These are phyloP conservation scores for Ophiothrix spiculata DNA, from an alignment of 35 echinoderm and acorn worm species.

Conservation along the genomic window DNA sequence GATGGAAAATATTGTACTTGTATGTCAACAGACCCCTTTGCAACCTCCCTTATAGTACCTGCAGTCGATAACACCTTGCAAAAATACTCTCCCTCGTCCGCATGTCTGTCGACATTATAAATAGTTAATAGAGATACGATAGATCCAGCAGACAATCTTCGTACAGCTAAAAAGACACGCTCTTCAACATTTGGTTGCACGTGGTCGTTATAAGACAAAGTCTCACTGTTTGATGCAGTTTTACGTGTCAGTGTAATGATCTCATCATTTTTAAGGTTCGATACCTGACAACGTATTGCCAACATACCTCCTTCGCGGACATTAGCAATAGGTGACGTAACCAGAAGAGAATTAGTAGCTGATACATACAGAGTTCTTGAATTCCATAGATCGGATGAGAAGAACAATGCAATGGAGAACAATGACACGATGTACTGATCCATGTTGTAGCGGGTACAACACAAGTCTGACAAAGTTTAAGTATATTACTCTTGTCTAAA, in stretches of 20 bases:
- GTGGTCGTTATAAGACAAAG: background rate
- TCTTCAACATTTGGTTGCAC: background rate
- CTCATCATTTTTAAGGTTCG: background rate
- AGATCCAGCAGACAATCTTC: background rate
- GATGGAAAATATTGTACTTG: background rate
- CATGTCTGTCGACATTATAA: background rate
- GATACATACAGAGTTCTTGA: background rate
- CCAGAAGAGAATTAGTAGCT: background rate
- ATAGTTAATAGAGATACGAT: background rate
- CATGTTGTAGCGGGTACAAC: background rate
- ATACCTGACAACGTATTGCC: background rate
- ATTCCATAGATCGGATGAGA: background rate
- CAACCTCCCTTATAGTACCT: background rate
- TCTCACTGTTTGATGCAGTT: background rate
- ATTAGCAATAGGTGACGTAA: background rate
- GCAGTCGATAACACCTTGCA: background rate
- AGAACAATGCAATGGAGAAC: background rate
- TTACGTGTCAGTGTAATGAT: background rate
- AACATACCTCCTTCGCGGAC: background rate
- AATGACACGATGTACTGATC: background rate
- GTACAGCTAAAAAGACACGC: background rate
- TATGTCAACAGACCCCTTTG: background rate
- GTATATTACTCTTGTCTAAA: no score
- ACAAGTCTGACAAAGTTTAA: no score
- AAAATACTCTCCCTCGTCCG: background rate